These are phyloP conservation scores for Marmota monax DNA, from an alignment of 2,113 vertebrate genomes.

Conservation along the genomic window DNA sequence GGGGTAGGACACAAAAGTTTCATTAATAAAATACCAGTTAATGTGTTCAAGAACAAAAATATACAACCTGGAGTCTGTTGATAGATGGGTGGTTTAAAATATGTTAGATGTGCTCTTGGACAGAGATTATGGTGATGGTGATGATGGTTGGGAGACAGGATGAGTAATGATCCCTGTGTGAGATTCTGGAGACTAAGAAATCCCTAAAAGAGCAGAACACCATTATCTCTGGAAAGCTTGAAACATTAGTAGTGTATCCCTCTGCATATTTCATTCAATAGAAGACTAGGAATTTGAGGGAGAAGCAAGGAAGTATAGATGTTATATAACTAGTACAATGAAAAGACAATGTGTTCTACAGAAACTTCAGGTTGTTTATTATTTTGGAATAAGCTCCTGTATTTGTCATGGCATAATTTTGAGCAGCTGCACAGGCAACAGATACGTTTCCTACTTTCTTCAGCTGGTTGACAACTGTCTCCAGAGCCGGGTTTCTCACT, in stretches of 20 bases:
- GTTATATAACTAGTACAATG: conserved; percentile 65
- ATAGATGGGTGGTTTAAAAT: background rate
- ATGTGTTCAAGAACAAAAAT: conserved; percentile 24
- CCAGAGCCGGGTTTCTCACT: background rate
- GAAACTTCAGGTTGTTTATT: background rate
- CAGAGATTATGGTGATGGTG: background rate
- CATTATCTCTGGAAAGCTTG: background rate
- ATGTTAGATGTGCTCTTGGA: background rate
- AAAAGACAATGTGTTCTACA: background rate
- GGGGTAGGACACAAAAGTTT: background rate
- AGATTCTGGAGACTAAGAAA: background rate
- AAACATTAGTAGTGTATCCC: background rate
- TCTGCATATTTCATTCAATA: conserved; percentile 33
- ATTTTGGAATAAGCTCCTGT: conserved; percentile 91
- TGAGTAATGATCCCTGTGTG: background rate
- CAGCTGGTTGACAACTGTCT: conserved; percentile 89
- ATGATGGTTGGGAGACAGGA: background rate
- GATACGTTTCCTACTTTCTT: conserved; percentile 91
- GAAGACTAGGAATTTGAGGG: conserved; percentile 77
- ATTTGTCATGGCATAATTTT: conserved; percentile 91
- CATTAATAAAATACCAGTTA: conserved; percentile 42
- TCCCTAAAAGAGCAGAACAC: background rate
- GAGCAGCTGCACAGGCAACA: conserved; percentile 92
- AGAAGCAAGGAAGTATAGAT: background rate
- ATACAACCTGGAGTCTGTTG: background rate